These are phyloP conservation scores for Dasyurus viverrinus DNA, from an alignment of 2,113 vertebrate species.

Conservation along the genomic window DNA sequence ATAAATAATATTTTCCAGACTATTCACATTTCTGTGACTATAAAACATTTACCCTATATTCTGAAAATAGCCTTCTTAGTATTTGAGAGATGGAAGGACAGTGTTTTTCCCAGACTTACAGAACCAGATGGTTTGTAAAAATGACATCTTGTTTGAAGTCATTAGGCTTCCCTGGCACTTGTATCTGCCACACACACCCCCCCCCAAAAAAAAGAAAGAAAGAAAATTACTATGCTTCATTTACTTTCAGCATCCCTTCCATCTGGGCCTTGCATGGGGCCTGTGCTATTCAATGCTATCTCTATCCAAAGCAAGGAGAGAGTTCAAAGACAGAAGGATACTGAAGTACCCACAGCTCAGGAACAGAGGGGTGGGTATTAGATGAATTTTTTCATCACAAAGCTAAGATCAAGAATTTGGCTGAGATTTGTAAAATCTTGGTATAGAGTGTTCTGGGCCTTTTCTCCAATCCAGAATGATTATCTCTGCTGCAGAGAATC, in stretches of 20 bases:
- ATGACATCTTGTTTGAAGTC: neutral
- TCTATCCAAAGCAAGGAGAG: neutral
- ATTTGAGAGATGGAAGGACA: neutral
- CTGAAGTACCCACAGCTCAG: neutral
- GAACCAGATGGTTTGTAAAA: neutral
- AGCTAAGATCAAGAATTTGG: conserved; percentile 47
- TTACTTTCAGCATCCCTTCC: neutral
- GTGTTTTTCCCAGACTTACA: neutral
- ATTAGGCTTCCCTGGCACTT: neutral
- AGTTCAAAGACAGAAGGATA: neutral
- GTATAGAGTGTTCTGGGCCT: conserved; percentile 59
- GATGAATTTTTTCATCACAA: conserved; percentile 46
- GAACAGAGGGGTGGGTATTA: conserved; percentile 43
- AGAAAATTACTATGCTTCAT: neutral
- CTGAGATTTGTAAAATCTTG: conserved; percentile 68
- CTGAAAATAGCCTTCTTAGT: conserved; percentile 14
- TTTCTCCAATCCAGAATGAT: conserved; percentile 72
- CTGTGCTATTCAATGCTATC: neutral
- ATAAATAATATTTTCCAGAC: conserved; percentile 1
- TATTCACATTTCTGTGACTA: neutral
- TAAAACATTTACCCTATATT: conserved; percentile 33
- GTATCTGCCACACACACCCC: neutral
- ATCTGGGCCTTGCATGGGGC: neutral
- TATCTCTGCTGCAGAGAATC: conserved; percentile 69
- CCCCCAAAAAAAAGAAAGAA: neutral